Evolutionary conservation across 2,888 invertebrate species (phyloP), one percentile per base, ranked within the genome.

Genomic region (Caenorhabditis sp.): DNA sequence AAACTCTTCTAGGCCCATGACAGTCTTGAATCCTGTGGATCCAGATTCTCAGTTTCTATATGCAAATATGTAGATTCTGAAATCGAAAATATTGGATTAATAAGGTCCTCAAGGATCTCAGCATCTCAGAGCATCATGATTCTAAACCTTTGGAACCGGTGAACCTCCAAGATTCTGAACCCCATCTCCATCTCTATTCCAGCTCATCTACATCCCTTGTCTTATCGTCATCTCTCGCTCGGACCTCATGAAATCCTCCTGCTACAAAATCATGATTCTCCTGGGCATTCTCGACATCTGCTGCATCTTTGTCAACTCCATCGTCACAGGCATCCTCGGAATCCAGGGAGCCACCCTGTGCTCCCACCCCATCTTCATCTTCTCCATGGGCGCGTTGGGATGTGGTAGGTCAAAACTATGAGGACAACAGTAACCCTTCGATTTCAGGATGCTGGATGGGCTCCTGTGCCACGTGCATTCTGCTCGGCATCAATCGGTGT

Each of bases 261-360:
- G 83, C 44, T 80, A 80, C 70, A 83, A 83, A 58, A 83, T 83
- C 28, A 83, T 83, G 83, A 49, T 83, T 7, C 72, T n/a, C 16
- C 75, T 83, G 12, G 79, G 79, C 24, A 26, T 82, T 8, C 61
- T 79, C 8, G 83, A 83, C 47, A 59, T 79, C 14, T 68, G 69
- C 31, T 82, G 82, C 31, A 61, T 82, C 24, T 41, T 63, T 24
- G 66, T 63, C 38, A 82, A 82, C 26, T 82, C 82, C 4, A 31
- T 82, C 14, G 61, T 69, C 16, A 82, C 82, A 14, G 82, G 82
- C 22, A 69, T 35, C 28, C 24, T 82, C 0, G 82, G 82, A 19
- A 63, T 82, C 16, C 35, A 31, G 6, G 82, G 82, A 61, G 77
- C 82, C 22, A 74, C 79, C 0, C 58, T 69, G 24, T 82, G 77